Conservation (phyloP, 2,113 vertebrate species). For the Peromyscus californicus region DNA sequence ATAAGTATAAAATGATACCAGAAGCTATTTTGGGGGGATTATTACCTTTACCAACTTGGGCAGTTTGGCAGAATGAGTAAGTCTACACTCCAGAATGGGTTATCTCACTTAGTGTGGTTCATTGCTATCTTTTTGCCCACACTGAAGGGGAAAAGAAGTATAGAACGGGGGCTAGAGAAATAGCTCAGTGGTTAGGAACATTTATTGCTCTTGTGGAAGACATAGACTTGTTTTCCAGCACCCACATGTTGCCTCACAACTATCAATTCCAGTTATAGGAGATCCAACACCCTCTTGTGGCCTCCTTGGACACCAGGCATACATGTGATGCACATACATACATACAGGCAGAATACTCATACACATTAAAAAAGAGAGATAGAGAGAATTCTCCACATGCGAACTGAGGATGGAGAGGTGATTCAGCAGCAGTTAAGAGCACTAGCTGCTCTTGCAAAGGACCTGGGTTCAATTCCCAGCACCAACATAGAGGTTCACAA, state of each 20-base stretch:
- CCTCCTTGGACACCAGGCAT: background rate
- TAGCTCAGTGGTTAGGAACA: background rate
- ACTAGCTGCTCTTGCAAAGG: background rate
- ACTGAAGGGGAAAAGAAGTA: background rate
- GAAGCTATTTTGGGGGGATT: background rate
- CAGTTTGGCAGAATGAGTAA: background rate
- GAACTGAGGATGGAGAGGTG: background rate
- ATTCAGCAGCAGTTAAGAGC: background rate
- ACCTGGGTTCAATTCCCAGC: background rate
- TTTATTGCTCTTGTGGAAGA: background rate
- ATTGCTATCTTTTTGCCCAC: background rate
- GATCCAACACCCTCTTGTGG: background rate
- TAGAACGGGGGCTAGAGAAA: background rate
- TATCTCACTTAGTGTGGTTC: background rate
- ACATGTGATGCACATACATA: background rate
- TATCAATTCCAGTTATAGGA: background rate
- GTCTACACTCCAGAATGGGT: background rate
- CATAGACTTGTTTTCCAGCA: background rate
- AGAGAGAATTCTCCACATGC: background rate
- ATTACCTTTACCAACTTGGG: background rate
- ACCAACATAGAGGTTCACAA: background rate
- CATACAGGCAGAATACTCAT: background rate
- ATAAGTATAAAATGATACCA: conserved; percentile 53
- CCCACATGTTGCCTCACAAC: no score
- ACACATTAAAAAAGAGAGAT: no score